Evolutionary conservation across 2,888 invertebrate genomes (phyloP).

Genomic region (Tupiocoris notatus): DNA sequence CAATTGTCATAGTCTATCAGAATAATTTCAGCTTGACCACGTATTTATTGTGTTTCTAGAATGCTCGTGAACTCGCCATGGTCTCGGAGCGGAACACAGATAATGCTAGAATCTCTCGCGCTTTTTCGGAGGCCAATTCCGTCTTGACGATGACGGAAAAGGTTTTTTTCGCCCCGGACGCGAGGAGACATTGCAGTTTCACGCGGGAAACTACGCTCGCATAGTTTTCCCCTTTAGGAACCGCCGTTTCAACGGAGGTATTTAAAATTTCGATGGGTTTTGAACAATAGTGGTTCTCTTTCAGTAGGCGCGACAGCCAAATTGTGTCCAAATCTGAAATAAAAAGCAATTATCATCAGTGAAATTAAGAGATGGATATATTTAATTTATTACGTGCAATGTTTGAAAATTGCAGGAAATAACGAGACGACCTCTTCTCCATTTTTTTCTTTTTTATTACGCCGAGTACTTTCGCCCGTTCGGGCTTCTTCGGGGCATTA

Average conservation of each 20-base stretch:
- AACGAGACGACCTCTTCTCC: too few relatives aligned
- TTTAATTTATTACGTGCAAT: too few relatives aligned
- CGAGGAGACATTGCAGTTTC: slow-evolving; percentile 14
- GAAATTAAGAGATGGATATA: too few relatives aligned
- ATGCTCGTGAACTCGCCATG: too few relatives aligned
- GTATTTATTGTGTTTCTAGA: too few relatives aligned
- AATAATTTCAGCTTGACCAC: too few relatives aligned
- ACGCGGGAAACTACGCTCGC: slow-evolving; percentile 18
- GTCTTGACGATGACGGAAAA: slow-evolving; percentile 20
- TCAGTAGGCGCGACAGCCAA: not conserved
- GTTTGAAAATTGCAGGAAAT: too few relatives aligned
- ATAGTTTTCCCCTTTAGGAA: slow-evolving; percentile 22
- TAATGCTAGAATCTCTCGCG: not conserved
- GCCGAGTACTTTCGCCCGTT: too few relatives aligned
- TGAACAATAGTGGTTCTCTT: not conserved
- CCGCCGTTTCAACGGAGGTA: not conserved
- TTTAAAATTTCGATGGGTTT: slow-evolving; percentile 1
- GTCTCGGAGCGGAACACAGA: slow-evolving; percentile 16
- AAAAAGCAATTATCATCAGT: not conserved
- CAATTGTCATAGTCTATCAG: too few relatives aligned
- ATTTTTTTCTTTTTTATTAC: too few relatives aligned
- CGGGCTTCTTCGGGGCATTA: too few relatives aligned
- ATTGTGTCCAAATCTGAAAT: slow-evolving; percentile 3
- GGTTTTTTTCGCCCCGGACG: slow-evolving; percentile 11
- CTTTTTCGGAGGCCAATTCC: not conserved